Base-by-base conservation (phyloP, 2,888 invertebrate genomes). In the Chirona hameri region DNA sequence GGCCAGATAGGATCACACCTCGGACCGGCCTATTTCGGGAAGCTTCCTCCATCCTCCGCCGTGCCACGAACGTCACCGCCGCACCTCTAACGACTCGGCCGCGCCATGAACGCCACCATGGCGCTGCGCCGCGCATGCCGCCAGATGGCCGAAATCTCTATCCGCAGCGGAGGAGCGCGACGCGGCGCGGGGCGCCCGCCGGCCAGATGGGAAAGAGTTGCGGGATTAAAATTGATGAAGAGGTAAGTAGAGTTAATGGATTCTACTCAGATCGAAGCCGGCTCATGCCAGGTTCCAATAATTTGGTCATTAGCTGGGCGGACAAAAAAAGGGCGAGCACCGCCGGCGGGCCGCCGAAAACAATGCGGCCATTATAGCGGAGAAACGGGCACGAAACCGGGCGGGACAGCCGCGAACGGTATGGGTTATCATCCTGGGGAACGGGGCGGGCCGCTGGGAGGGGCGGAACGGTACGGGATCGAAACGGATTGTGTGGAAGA, bases 141-240 rank as follows among this genome's bases (percentile, higher is more conserved):
- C 39, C 76, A 76, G 76, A 76, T 76, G 76, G 76, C 4, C 72
- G 15, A 72, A 31, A 72, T 72, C 72, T 72, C 72, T 5, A 31
- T 72, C 72, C 31, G 18, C 72, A 18, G 52, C 52, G 2, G 52
- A 52, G 52, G 18, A 52, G 10, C 52, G 52, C 12, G 52, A 52
- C 18, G 31, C 10, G 31, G 4, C 31, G 3, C 76, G 76, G 65
- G 39, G 39, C 39, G 39, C 39, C 39, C 39, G 39, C 39, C 39
- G 39, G 65, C 76, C 76, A 76, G 76, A 76, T 46, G 76, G 46
- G 76, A 39, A 76, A 76, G 76, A 76, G 76, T 76, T 76, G 76
- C 27, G 39, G 46, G 76, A 76, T 46, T 27, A 46, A 46, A 76
- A 76, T 76, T 76, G 76, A 76, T 76, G 76, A 76, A 76, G 76